Conservation (phyloP, 2,888 invertebrate species). For the Temnothorax unifasciatus region DNA sequence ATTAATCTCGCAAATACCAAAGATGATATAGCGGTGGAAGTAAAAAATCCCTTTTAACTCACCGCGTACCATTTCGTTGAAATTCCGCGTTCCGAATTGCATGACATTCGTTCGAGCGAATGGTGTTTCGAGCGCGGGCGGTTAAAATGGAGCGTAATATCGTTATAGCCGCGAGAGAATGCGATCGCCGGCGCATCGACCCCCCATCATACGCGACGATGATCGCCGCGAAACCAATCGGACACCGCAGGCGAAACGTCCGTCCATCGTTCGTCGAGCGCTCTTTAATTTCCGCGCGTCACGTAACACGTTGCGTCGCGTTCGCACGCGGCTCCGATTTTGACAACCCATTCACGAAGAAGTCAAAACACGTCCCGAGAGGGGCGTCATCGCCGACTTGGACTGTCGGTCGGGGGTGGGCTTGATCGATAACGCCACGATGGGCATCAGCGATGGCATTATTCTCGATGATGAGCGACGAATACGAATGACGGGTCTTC, state of each 20-base stretch:
- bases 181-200: slow-evolving; percentile 29
- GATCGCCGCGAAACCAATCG: slow-evolving; percentile 49
- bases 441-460: slow-evolving; percentile 65
- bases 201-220: slow-evolving; percentile 22
- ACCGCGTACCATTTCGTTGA: slow-evolving; percentile 21
- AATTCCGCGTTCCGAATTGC: slow-evolving; percentile 39
- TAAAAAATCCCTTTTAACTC: slow-evolving; percentile 41
- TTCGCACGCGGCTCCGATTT: slow-evolving; percentile 5
- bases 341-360: slow-evolving; percentile 50
- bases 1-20: slow-evolving; percentile 41
- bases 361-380: slow-evolving; percentile 55
- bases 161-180: slow-evolving; percentile 43
- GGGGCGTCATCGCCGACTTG: slow-evolving; percentile 34
- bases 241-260: slow-evolving; percentile 32
- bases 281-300: slow-evolving; percentile 45
- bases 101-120: slow-evolving; percentile 8
- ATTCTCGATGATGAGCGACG: slow-evolving; percentile 72
- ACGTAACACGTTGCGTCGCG: neutral
- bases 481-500: neutral
- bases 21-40: slow-evolving; percentile 29
- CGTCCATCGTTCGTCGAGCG: slow-evolving; percentile 23
- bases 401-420: slow-evolving; percentile 36
- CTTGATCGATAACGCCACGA: slow-evolving; percentile 79
- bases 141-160: slow-evolving; percentile 50
- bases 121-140: slow-evolving; percentile 19